Conservation (phyloP, 2,113 vertebrate genomes). For the Gnathonemus echidnorhynchus region DNA sequence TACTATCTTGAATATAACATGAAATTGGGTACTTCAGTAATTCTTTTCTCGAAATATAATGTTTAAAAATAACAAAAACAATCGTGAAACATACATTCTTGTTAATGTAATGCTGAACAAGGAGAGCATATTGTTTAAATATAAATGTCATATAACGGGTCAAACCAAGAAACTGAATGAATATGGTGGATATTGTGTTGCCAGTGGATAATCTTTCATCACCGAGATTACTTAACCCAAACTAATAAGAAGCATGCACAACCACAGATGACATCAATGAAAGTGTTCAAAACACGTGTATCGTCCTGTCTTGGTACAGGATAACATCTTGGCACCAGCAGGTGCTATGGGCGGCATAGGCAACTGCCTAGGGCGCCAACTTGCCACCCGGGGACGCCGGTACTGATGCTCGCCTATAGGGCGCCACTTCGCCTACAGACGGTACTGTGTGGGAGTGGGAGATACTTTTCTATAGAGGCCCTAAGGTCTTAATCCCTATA, state of each 20-base stretch:
- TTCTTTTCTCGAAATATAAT: not conserved
- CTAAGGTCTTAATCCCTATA: not conserved
- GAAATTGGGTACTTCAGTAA: not conserved
- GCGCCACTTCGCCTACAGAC: not conserved
- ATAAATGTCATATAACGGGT: not conserved
- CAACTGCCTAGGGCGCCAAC: not conserved
- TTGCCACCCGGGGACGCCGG: not conserved
- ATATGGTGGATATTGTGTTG: not conserved
- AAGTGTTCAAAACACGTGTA: not conserved
- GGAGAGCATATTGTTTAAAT: not conserved
- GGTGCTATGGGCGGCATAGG: not conserved
- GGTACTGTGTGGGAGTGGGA: not conserved
- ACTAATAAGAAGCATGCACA: not conserved
- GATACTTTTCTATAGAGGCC: not conserved
- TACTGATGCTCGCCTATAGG: not conserved
- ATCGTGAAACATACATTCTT: not conserved
- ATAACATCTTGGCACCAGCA: not conserved
- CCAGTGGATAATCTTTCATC: not conserved
- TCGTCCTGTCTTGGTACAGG: not conserved
- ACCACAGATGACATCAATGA: not conserved
- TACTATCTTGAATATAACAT: not conserved
- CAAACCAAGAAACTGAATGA: not conserved
- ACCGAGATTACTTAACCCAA: not conserved
- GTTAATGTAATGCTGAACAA: not conserved
- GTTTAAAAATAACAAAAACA: not conserved